Base-by-base conservation (phyloP, 1,140 invertebrate species). In the Ericerus pela region DNA sequence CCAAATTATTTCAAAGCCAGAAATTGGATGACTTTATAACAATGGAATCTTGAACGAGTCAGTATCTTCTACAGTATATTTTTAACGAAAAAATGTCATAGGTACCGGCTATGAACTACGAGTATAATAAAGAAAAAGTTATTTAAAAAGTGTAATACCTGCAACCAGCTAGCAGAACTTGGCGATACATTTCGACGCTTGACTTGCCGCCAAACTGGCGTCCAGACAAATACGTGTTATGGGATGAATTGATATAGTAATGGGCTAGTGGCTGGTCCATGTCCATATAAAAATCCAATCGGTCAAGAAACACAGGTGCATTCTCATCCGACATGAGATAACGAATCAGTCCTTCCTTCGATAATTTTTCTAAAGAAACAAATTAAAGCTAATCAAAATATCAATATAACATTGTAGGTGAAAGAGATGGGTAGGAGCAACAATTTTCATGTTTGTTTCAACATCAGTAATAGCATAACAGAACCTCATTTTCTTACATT, bases 311-410 rank as follows among this genome's bases (percentile, higher is more conserved):
- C 47, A 99, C 96, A 0, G 96, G 95, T 0, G 96, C 91, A 72
- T 99, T 99, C 70, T 99, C 96, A 72, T 99, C 96, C 0, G 94
- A 97, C 92, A 98, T 97, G 47, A 99, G 75, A 73, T 97, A 99
- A 43, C 92, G 81, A 70, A 95, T 90, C 58, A 98, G 81, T 28
- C 93, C 95, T 70, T 97, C 93, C 70, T 95, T 84, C 43, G 87
- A 92, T 58, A 97, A 66, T 69, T 81, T 82, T 66, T 79, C 76
- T 71, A 64, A 51, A 63, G 60, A 53, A 56, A 20, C 52, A 51
- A 51, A 47, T n/a, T n/a, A n/a, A n/a, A n/a, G n/a, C n/a, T n/a
- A n/a, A n/a, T n/a, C n/a, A n/a, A n/a, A n/a, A n/a, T n/a, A n/a
- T n/a, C n/a, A n/a, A n/a, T n/a, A n/a, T n/a, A n/a, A n/a, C n/a